Evolutionary conservation across 2,113 vertebrate genomes (phyloP), one percentile per base, ranked within the genome.

Genomic region (Neodontobutis hainanensis): DNA sequence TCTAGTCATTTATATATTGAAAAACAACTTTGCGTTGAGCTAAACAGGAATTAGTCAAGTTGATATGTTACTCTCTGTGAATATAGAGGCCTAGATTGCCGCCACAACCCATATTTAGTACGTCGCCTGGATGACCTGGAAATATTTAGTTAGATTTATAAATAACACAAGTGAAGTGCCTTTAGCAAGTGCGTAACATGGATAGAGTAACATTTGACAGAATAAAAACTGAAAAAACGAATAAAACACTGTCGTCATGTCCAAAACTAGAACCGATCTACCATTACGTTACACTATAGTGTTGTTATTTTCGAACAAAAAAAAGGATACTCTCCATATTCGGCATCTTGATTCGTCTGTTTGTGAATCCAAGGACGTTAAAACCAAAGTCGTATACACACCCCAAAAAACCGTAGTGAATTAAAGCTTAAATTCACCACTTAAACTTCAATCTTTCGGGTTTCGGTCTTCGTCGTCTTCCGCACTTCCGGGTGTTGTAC

Each of bases 281-380:
- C 27, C 5, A 15, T 43, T 42, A 48, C 15, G 38, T 59, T 62
- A 61, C 75, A 27, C 48, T 16, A 36, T 56, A 45, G 42, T 36
- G 6, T 53, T 11, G 10, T 11, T 16, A 36, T 42, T 64, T 34
- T 63, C 49, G 0, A 15, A 7, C 0, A 7, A 1, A 5, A 35
- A 63, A 77, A 92, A 95, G 90, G 93, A 95, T 95, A 95, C 93
- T 92, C 6, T 94, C 93, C 91, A 94, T 91, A 50, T n/a, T 82
- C 11, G 86, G 83, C 91, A 93, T 92, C 50, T 55, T 79, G 27
- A 19, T 0, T 38, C 43, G 3, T 11, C 6, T 70, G 32, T 59
- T 50, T 11, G 5, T 4, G 14, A 45, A 4, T 52, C 27, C 11
- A 59, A 58, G 11, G 16, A 10, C 3, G 2, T 60, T 6, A 43